phyloP scores from a whole-genome alignment of 2,113 vertebrate species.

The Pheucticus melanocephalus region DNA sequence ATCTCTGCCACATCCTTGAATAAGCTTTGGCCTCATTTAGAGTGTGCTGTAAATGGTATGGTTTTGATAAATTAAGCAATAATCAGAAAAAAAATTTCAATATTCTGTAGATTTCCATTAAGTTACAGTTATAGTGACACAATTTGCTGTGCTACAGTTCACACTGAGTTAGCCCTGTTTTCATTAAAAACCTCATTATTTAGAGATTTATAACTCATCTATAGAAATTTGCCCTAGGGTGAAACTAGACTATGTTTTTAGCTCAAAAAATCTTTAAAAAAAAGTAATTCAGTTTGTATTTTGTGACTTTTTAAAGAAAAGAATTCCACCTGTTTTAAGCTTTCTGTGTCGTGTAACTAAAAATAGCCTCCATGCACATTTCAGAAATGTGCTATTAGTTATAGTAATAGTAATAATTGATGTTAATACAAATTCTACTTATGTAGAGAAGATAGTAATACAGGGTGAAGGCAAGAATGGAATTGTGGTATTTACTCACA shows the following conservation, averaged over 20 bases:
- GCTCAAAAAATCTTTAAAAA: not conserved
- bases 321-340: not conserved
- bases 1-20: conserved; percentile 51
- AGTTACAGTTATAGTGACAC: conserved; percentile 40
- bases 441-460: not conserved
- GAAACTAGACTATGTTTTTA: conserved; percentile 13
- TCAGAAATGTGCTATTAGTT: not conserved
- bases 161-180: conserved; percentile 64
- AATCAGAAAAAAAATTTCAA: conserved; percentile 62
- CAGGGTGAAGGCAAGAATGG: not conserved
- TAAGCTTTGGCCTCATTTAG: conserved; percentile 63
- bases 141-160: conserved; percentile 66
- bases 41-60: conserved; percentile 39
- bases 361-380: not conserved
- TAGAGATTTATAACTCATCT: conserved; percentile 68
- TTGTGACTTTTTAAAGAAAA: not conserved
- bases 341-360: not conserved
- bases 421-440: not conserved
- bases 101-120: conserved; percentile 71
- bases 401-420: not conserved
- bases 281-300: not conserved
- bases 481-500: not conserved
- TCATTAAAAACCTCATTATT: conserved; percentile 78
- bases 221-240: conserved; percentile 52
- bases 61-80: conserved; percentile 74